Evolutionary conservation across 2,113 vertebrate genomes (phyloP).

Genomic region (Melanotaenia duboulayi): DNA sequence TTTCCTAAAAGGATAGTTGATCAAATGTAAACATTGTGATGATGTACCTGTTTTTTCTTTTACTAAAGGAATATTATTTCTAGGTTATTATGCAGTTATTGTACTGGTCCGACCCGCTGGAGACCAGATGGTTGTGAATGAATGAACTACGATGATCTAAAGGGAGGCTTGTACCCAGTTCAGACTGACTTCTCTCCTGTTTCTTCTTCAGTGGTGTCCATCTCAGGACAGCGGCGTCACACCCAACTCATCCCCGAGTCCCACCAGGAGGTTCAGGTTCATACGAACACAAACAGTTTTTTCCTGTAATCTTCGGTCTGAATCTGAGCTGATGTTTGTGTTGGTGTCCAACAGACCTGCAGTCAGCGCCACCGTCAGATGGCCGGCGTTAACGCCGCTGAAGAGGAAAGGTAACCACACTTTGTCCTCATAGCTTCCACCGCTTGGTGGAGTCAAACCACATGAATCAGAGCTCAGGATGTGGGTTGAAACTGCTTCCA

Average conservation of each 20-base stretch:
- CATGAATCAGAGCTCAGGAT: too few relatives aligned
- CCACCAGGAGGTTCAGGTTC: constrained; percentile 80
- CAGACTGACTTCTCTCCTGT: not conserved
- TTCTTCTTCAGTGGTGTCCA: constrained; percentile 73
- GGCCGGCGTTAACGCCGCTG: constrained; percentile 76
- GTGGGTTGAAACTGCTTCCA: too few relatives aligned
- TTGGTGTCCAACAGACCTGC: constrained; percentile 69
- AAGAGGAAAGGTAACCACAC: constrained; percentile 82
- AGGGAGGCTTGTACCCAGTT: not conserved
- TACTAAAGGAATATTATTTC: too few relatives aligned
- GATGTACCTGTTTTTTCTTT: too few relatives aligned
- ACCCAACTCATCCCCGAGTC: constrained; percentile 84
- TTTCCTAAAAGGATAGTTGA: too few relatives aligned
- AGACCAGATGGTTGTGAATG: too few relatives aligned
- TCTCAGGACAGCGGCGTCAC: constrained; percentile 81
- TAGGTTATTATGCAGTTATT: too few relatives aligned
- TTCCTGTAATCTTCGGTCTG: not conserved
- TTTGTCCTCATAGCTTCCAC: too few relatives aligned
- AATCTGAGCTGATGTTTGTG: not conserved
- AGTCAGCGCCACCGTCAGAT: constrained; percentile 73
- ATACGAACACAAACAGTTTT: not conserved
- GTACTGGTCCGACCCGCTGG: too few relatives aligned
- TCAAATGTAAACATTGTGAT: too few relatives aligned
- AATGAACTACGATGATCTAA: too few relatives aligned
- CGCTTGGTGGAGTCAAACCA: too few relatives aligned